These are phyloP conservation scores for Eurystomus gularis DNA, from an alignment of 2,113 vertebrate genomes.

Conservation along the genomic window DNA sequence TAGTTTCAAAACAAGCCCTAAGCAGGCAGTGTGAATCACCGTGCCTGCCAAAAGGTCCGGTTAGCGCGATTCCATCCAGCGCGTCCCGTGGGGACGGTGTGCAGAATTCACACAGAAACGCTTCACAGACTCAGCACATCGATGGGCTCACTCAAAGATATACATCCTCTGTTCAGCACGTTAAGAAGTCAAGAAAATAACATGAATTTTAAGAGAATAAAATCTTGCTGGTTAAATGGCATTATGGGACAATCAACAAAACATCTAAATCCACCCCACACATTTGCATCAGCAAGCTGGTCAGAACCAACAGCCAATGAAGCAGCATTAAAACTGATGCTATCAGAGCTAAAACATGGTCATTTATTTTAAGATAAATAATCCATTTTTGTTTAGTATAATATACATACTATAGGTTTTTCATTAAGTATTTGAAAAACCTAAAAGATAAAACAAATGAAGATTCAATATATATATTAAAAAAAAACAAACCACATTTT, in stretches of 20 bases:
- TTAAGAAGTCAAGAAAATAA: background rate
- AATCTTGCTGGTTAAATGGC: background rate
- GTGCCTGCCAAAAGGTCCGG: background rate
- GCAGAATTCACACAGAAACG: background rate
- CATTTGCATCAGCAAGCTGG: background rate
- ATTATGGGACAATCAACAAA: background rate
- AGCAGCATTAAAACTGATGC: background rate
- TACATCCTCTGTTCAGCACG: background rate
- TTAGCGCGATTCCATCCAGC: background rate
- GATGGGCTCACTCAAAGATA: background rate
- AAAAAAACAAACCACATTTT: background rate
- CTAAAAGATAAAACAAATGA: background rate
- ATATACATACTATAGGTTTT: background rate
- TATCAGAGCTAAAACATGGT: background rate
- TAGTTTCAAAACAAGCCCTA: conserved; percentile 24
- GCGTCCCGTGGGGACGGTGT: background rate
- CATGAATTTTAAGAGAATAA: background rate
- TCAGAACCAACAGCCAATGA: background rate
- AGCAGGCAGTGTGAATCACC: background rate
- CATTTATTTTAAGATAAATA: background rate
- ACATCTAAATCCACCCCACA: background rate
- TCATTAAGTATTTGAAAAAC: background rate
- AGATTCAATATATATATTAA: background rate
- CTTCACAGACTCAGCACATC: background rate
- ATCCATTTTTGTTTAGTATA: background rate